phyloP scores from a whole-genome alignment of 2,113 vertebrate species.

The Tychaedon coryphoeus region DNA sequence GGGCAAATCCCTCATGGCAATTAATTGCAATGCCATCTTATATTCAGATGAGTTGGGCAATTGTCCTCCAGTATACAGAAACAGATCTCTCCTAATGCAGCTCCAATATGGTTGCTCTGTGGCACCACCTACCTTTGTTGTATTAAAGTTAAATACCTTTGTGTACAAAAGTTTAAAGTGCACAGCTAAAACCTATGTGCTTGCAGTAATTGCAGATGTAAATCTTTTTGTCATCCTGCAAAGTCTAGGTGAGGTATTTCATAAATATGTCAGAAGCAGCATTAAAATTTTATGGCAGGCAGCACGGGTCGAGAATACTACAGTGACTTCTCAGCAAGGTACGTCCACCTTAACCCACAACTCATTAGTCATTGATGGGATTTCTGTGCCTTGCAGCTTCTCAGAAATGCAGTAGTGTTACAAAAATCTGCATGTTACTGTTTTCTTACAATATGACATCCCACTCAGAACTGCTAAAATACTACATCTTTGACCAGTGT shows the following conservation, averaged over 20 bases:
- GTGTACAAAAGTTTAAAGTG: conserved; percentile 60
- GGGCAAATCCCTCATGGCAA: neutral
- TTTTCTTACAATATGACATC: conserved; percentile 4
- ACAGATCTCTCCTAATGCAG: neutral
- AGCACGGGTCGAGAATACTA: conserved; percentile 71
- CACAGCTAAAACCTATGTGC: conserved; percentile 25
- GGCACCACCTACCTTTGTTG: conserved; percentile 48
- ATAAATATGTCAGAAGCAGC: conserved; percentile 78
- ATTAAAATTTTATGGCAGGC: conserved; percentile 85
- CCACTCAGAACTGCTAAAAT: neutral
- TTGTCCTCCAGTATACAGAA: neutral
- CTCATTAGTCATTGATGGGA: conserved; percentile 73
- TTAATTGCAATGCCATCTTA: neutral
- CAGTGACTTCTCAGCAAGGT: conserved; percentile 80
- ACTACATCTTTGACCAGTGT: neutral
- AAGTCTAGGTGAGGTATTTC: conserved; percentile 69
- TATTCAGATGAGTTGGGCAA: neutral
- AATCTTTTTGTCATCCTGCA: conserved; percentile 72
- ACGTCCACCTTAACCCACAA: conserved; percentile 71
- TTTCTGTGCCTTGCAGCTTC: conserved; percentile 22
- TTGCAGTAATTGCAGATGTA: conserved; percentile 70
- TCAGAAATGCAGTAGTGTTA: neutral
- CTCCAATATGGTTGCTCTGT: neutral
- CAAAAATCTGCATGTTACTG: conserved; percentile 21
- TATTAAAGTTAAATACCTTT: conserved; percentile 58